A percentile compares a stretch with the other conserved stretches of the same genome.
These are phyloP conservation scores for Eupithecia subumbrata DNA, from an alignment of 2,888 invertebrate genomes.

Conservation along the genomic window DNA sequence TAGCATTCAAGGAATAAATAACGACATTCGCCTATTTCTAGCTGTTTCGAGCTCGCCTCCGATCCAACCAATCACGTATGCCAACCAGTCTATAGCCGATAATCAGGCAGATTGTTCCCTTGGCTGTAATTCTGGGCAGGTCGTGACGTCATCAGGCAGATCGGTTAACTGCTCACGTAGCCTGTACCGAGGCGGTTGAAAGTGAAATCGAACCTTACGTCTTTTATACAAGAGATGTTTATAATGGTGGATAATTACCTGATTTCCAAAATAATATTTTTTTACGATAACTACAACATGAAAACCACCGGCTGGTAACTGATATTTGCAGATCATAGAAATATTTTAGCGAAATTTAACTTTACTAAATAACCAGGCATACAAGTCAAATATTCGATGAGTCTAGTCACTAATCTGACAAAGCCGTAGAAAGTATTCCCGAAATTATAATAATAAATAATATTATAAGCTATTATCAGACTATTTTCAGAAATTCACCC, in stretches of 20 bases:
- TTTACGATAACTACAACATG: not conserved
- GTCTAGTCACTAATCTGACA: not conserved
- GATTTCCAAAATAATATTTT: not conserved
- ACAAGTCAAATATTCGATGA: not conserved
- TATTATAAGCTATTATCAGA: not conserved
- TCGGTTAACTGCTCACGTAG: conserved; percentile 1
- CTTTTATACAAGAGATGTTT: not conserved
- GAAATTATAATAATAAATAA: too few species aligned
- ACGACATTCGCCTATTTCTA: not conserved
- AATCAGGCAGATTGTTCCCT: conserved; percentile 6
- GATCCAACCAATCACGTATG: not conserved
- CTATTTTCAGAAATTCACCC: not conserved
- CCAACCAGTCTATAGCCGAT: conserved; percentile 1
- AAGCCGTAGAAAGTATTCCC: not conserved
- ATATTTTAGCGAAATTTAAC: not conserved
- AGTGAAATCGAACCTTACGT: not conserved
- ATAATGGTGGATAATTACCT: not conserved
- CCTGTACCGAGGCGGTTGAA: not conserved
- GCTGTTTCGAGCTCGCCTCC: not conserved
- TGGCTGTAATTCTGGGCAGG: conserved; percentile 13
- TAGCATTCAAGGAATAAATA: not conserved
- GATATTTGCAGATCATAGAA: too few species aligned
- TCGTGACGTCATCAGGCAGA: conserved; percentile 1
- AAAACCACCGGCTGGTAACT: not conserved
- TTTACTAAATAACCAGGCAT: not conserved